These are phyloP conservation scores for Murina feae DNA, from an alignment of 2,113 vertebrate genomes.

Conservation along the genomic window DNA sequence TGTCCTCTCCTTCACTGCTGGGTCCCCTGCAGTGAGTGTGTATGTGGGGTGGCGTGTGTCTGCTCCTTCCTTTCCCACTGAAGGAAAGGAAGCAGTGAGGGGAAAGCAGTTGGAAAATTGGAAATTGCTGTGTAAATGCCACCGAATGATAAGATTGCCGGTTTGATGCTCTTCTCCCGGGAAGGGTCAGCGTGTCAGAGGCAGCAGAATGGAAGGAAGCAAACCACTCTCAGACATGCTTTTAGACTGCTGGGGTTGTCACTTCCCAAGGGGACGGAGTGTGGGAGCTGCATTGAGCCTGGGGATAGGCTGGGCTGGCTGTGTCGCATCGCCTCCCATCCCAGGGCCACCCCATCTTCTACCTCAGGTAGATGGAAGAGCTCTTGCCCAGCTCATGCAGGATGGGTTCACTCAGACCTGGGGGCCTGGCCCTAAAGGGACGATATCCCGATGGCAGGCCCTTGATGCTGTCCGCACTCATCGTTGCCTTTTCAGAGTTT, in stretches of 20 bases:
- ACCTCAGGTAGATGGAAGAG: too few species aligned
- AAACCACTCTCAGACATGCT: background rate
- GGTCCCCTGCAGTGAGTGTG: background rate
- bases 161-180: slow-evolving; percentile 1
- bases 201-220: background rate
- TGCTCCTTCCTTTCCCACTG: background rate
- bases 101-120: slow-evolving; percentile 47
- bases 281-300: background rate
- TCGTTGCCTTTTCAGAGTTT: background rate
- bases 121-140: slow-evolving; percentile 62
- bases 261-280: background rate
- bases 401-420: background rate
- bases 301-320: background rate
- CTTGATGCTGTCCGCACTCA: background rate
- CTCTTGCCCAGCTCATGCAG: background rate
- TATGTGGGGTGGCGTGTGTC: background rate
- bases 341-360: background rate
- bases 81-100: background rate
- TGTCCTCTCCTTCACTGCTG: background rate
- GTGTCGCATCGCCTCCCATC: fast-evolving
- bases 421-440: background rate
- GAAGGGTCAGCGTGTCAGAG: slow-evolving; percentile 25
- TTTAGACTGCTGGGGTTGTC: background rate
- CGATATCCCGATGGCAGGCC: fast-evolving
- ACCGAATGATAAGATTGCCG: slow-evolving; percentile 56